phyloP scores from a whole-genome alignment of 2,797 vertebrate species.

The Chiroxiphia lanceolata region DNA sequence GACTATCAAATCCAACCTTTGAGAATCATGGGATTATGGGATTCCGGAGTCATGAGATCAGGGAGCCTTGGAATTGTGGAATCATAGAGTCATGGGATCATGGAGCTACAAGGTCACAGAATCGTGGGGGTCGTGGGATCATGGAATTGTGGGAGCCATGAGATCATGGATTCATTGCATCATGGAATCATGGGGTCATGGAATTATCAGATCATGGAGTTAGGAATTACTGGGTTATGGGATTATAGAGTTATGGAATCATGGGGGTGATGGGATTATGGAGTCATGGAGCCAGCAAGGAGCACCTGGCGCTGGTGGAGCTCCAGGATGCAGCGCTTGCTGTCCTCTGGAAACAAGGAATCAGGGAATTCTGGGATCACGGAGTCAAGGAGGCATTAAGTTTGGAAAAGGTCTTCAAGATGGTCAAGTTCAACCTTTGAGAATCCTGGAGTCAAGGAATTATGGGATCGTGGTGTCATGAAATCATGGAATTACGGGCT shows the following conservation, averaged over 20 bases:
- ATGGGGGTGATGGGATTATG: neutral
- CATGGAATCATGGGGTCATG: neutral
- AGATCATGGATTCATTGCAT: neutral
- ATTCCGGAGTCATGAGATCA: neutral
- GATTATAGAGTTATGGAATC: neutral
- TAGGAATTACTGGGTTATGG: neutral
- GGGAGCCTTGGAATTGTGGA: neutral
- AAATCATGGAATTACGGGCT: neutral
- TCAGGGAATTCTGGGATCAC: neutral
- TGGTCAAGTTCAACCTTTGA: neutral
- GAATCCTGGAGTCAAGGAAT: neutral
- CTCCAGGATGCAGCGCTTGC: neutral
- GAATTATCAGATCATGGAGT: neutral
- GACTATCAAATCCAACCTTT: neutral
- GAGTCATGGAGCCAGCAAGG: neutral
- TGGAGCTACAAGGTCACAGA: neutral
- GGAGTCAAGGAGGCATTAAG: neutral
- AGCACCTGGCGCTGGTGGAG: neutral
- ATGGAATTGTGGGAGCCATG: neutral
- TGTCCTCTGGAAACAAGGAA: neutral
- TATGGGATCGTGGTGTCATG: fast-evolving
- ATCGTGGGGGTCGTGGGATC: too few relatives aligned
- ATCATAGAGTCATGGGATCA: neutral
- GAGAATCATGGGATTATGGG: neutral
- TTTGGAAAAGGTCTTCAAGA: neutral